phyloP scores from a whole-genome alignment of 1,140 invertebrate species.

The Metaphire vulgaris region DNA sequence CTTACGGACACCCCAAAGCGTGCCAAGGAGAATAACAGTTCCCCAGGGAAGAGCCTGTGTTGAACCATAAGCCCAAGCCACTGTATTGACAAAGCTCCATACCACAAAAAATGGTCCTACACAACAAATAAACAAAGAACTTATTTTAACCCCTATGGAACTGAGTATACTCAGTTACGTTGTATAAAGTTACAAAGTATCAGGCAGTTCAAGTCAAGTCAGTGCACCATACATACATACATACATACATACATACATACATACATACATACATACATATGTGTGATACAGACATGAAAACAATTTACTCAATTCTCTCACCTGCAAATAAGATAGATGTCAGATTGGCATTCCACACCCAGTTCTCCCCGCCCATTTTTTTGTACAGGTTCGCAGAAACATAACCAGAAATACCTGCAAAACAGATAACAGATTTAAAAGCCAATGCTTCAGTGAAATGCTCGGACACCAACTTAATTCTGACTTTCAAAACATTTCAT shows the following conservation, averaged over 20 bases:
- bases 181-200: no score
- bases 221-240: no score
- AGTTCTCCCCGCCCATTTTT: conserved; percentile 55
- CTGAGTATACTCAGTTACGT: no score
- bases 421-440: no score
- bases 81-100: conserved; percentile 55
- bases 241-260: no score
- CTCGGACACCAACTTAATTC: no score
- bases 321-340: conserved; percentile 56
- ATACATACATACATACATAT: no score
- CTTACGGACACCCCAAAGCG: conserved; percentile 56
- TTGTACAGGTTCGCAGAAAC: conserved; percentile 53
- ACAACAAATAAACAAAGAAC: conserved; percentile 25
- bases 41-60: conserved; percentile 56
- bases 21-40: conserved; percentile 54
- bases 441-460: no score
- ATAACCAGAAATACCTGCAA: conserved; percentile 55
- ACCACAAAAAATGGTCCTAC: conserved; percentile 56
- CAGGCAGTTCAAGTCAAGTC: no score
- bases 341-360: conserved; percentile 57
- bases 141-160: no score
- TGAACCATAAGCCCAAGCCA: conserved; percentile 56
- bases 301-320: conserved; percentile 42
- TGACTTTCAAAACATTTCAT: no score
- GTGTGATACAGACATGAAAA: no score